Evolutionary conservation across 2,797 vertebrate species (phyloP), one percentile per base, ranked within the genome.

Genomic region (Remorina albescens): DNA sequence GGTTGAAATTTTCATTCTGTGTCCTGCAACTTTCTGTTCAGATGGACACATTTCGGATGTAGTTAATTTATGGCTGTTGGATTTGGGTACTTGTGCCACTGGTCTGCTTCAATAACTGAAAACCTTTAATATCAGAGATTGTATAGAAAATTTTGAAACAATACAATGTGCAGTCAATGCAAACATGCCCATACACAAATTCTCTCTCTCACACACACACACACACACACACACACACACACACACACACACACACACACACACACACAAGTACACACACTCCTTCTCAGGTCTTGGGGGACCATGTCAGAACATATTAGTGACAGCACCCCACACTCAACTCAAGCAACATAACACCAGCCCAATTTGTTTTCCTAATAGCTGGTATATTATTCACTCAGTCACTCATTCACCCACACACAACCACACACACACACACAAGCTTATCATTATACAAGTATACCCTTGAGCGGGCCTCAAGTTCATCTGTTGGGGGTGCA

Each of bases 401-500:
- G 80, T 85, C 90, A 89, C 80, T 84, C 86, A 81, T 84, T 86
- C 84, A 85, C 44, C 23, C 60, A 71, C 74, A 81, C 75, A 78
- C 81, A 66, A 65, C 76, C 78, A 78, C 34, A 77, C 61, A 66
- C 47, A 66, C 47, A 71, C 50, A 62, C 30, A 10, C 70, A 18
- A 0, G 66, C 76, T 88, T 90, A 76, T 89, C 81, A 91, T 92
- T 94, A 94, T 94, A 94, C 92, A 82, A 78, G 90, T 79, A 79
- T 92, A 92, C 90, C 94, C 93, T 95, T 94, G 92, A 92, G 90
- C 78, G 2, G 82, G 86, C 81, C 85, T 93, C 92, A 94, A 94
- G 93, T 93, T 94, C 92, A 94, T 87, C 58, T 23, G 71, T 55
- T 87, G 86, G 86, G 83, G 83, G 88, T 86, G 88, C 75, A 88